These are phyloP conservation scores for Oreochromis tanganicae DNA, from an alignment of 2,113 vertebrate species.

Conservation along the genomic window DNA sequence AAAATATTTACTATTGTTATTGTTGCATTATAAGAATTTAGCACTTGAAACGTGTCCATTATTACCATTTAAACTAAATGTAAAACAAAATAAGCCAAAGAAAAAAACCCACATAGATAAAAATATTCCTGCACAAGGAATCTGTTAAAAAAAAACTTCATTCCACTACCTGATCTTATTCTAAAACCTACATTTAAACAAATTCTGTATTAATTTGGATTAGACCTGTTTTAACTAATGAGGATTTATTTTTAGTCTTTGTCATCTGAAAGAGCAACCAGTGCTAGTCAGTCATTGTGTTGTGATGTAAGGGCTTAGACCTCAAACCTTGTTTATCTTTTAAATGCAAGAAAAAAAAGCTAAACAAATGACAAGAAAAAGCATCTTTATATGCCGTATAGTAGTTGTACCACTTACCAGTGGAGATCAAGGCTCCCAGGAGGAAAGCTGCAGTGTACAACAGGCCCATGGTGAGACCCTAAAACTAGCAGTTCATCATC, in stretches of 20 bases:
- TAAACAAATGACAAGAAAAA: neutral
- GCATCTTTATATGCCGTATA: neutral
- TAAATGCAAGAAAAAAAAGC: neutral
- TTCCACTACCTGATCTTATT: neutral
- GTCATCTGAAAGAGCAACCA: neutral
- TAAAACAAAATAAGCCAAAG: neutral
- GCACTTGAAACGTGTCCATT: neutral
- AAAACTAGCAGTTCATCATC: slow-evolving; percentile 30
- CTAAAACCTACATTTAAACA: neutral
- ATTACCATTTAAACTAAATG: neutral
- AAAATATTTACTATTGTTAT: neutral
- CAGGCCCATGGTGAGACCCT: slow-evolving; percentile 59
- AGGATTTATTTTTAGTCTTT: neutral
- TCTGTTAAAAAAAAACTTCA: too few species aligned
- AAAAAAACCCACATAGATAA: accelerated
- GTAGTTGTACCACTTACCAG: slow-evolving; percentile 48
- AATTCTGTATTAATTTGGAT: neutral
- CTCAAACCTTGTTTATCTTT: neutral
- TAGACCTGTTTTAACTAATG: neutral
- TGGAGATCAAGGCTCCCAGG: slow-evolving; percentile 47
- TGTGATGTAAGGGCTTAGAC: neutral
- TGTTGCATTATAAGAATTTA: neutral
- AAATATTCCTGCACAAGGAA: too few species aligned
- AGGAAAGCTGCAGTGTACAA: slow-evolving; percentile 45
- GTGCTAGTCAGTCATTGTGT: neutral